Base-by-base conservation (phyloP, 1,140 invertebrate species). In the Drosophila bifasciata region DNA sequence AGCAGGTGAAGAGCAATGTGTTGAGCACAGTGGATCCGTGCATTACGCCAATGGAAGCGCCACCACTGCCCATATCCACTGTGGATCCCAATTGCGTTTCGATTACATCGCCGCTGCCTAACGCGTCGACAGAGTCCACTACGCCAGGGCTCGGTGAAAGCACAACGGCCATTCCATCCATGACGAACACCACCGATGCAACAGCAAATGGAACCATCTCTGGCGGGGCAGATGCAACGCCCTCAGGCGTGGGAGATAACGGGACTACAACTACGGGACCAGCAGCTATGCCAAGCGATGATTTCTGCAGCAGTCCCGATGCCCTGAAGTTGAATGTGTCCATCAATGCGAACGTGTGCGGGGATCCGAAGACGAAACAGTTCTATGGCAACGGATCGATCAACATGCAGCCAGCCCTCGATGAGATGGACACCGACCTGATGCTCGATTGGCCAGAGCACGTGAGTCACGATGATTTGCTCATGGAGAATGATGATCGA, bases 381-480 rank as follows among this genome's bases (percentile, higher is more conserved):
- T 76, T 80, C 55, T 76, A 46, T 39, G 85, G 89, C 21, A 91
- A 91, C 52, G 89, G 89, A 0, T 76, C 89, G 0, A 70, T 91
- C 9, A 71, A 60, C 15, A 15, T 91, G 36, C 43, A 58, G 21
- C 83, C 79, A 0, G 57, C 39, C 5, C 44, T 49, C 5, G 11
- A 41, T 13, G 45, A 50, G 21, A 11, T 67, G 3, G 16, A 36
- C 13, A 9, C 36, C 2, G 67, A 55, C 8, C 8, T 11, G 0
- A 32, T 16, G 1, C 23, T 28, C 1, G 45, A 60, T 2, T 2
- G 19, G 3, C 32, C 23, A 6, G 59, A 48, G 0, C 41, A 57
- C 15, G 61, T 58, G 9, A 5, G 4, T 2, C 9, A 64, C 9
- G 49, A 16, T 6, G 19, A 43, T 11, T 0, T 50, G 11, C 5